These are phyloP conservation scores for Heliconius ismenius DNA, from an alignment of 2,888 invertebrate species.

Conservation along the genomic window DNA sequence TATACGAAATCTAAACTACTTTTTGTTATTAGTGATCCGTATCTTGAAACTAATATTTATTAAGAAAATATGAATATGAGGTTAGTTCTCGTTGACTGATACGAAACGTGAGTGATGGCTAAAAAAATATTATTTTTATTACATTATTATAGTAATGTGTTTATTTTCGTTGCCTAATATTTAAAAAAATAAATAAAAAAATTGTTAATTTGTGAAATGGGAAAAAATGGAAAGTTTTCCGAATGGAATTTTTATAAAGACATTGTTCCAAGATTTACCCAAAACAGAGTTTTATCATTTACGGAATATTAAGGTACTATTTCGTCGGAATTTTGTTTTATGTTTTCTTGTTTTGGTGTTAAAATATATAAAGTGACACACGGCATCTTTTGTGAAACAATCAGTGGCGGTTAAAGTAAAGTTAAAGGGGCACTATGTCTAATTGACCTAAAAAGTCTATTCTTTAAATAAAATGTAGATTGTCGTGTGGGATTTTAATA, in stretches of 20 bases:
- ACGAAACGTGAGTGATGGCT: background rate
- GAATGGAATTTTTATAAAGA: constrained; percentile 34
- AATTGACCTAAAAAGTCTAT: background rate
- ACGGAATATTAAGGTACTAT: constrained; percentile 27
- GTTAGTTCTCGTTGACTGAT: constrained; percentile 22
- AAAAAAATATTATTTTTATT: background rate
- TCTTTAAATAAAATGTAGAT: too few species aligned
- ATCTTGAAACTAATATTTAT: constrained; percentile 27
- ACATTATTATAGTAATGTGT: background rate
- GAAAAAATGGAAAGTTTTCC: constrained; percentile 16
- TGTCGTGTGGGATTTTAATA: too few species aligned
- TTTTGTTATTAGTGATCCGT: background rate
- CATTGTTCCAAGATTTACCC: constrained; percentile 28
- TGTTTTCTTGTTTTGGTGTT: background rate
- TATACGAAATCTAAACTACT: background rate
- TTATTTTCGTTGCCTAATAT: background rate
- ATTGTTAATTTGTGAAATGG: constrained; percentile 3
- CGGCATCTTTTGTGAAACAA: background rate
- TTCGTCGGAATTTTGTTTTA: background rate
- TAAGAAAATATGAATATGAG: constrained; percentile 19
- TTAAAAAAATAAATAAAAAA: background rate
- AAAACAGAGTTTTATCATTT: constrained; percentile 19
- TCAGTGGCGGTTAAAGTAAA: background rate
- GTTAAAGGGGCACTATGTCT: background rate
- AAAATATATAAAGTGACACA: background rate